These are phyloP conservation scores for Megaptera novaeangliae DNA, from an alignment of 2,113 vertebrate genomes.

Conservation along the genomic window DNA sequence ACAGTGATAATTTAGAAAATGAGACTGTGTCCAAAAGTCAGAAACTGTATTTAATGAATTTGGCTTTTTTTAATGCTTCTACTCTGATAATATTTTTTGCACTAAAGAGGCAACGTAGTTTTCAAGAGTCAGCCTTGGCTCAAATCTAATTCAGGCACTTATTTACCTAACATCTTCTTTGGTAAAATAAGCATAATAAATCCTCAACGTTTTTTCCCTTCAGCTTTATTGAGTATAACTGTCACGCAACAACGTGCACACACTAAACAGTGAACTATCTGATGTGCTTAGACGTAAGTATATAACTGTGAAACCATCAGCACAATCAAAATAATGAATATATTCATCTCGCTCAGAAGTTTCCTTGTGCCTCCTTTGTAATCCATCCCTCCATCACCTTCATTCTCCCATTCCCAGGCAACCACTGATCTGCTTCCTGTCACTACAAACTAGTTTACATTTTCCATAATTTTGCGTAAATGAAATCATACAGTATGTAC, in stretches of 20 bases:
- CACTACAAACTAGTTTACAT: background rate
- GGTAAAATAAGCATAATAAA: constrained; percentile 7
- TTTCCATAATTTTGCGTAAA: constrained; percentile 9
- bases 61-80: background rate
- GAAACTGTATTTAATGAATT: constrained; percentile 18
- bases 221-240: background rate
- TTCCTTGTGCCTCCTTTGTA: background rate
- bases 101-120: background rate
- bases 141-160: background rate
- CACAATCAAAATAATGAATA: background rate
- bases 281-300: background rate
- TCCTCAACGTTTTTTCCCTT: background rate
- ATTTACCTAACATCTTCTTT: constrained; percentile 4
- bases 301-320: background rate
- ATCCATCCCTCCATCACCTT: background rate
- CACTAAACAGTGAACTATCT: background rate
- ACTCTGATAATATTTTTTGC: background rate
- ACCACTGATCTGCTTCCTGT: background rate
- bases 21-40: constrained; percentile 19
- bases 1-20: background rate
- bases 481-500: background rate
- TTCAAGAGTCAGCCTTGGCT: constrained; percentile 11
- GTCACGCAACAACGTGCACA: background rate
- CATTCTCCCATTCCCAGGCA: background rate
- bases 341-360: background rate